These are phyloP conservation scores for Copidosoma aretas DNA, from an alignment of 2,888 invertebrate species.

Conservation along the genomic window DNA sequence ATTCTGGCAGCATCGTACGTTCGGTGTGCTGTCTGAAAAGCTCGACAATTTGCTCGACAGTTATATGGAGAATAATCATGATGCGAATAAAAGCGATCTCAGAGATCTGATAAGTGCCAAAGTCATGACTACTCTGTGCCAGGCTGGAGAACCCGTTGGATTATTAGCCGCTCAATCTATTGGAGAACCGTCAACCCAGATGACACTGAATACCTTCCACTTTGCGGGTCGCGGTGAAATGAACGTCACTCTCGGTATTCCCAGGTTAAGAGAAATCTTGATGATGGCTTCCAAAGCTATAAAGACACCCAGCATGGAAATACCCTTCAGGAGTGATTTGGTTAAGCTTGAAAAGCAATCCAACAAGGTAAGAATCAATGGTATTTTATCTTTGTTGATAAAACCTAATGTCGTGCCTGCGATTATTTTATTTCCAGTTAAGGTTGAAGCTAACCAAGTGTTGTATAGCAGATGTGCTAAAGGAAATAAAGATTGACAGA, in stretches of 20 bases:
- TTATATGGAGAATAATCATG: constrained; percentile 64
- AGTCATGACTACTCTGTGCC: constrained; percentile 77
- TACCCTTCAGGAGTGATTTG: constrained; percentile 74
- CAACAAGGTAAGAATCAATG: constrained; percentile 65
- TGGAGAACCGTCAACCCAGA: constrained; percentile 98
- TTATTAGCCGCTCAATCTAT: constrained; percentile 96
- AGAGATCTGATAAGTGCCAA: constrained; percentile 78
- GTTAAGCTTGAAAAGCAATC: constrained; percentile 67
- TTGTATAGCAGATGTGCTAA: constrained; percentile 79
- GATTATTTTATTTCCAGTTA: too few species aligned
- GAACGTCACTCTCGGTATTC: constrained; percentile 99
- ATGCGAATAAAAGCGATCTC: constrained; percentile 62
- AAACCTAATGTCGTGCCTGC: too few species aligned
- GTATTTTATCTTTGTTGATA: too few species aligned
- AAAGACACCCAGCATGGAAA: constrained; percentile 95
- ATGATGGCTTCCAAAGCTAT: constrained; percentile 95
- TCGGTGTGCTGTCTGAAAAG: constrained; percentile 85
- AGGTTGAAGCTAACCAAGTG: constrained; percentile 79
- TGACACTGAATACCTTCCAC: constrained; percentile 99
- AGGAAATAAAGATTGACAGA: constrained; percentile 71
- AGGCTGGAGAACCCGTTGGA: constrained; percentile 96
- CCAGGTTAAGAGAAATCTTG: constrained; percentile 92
- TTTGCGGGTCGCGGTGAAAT: constrained; percentile 99
- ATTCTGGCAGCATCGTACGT: constrained; percentile 76
- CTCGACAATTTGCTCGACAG: constrained; percentile 73